These are phyloP conservation scores for Gambusia holbrooki DNA, from an alignment of 2,113 vertebrate species.

Conservation along the genomic window DNA sequence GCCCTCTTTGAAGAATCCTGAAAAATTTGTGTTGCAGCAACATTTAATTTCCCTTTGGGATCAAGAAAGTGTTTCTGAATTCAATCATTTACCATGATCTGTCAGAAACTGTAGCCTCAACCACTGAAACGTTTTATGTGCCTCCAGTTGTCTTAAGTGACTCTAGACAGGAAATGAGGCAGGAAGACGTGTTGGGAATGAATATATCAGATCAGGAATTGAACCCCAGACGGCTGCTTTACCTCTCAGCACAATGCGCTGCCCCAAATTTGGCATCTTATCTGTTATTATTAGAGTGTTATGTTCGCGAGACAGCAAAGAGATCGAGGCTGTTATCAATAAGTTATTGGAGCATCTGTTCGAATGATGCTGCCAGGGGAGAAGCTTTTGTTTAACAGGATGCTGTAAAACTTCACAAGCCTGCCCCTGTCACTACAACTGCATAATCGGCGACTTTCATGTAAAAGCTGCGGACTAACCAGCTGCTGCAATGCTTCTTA, in stretches of 20 bases:
- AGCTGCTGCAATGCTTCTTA: background rate
- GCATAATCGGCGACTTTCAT: background rate
- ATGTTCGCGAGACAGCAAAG: background rate
- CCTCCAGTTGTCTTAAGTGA: no score
- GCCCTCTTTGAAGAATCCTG: no score
- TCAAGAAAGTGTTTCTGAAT: no score
- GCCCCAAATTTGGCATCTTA: background rate
- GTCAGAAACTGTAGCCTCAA: background rate
- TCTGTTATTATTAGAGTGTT: background rate
- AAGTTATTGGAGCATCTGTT: background rate
- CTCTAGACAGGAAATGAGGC: no score
- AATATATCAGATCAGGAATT: no score
- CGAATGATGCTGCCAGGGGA: background rate
- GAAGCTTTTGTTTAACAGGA: conserved; percentile 7
- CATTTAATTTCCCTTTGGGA: no score
- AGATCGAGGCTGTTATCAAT: background rate
- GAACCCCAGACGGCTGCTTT: no score
- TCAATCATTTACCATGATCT: no score
- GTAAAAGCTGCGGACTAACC: background rate
- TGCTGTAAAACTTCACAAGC: background rate
- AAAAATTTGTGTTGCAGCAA: no score
- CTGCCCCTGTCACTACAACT: background rate
- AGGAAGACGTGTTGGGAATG: no score
- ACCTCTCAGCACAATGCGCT: no score
- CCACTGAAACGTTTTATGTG: no score